Evolutionary conservation across 1,140 invertebrate genomes (phyloP), one percentile per base, ranked within the genome.

Genomic region (Sitodiplosis mosellana): DNA sequence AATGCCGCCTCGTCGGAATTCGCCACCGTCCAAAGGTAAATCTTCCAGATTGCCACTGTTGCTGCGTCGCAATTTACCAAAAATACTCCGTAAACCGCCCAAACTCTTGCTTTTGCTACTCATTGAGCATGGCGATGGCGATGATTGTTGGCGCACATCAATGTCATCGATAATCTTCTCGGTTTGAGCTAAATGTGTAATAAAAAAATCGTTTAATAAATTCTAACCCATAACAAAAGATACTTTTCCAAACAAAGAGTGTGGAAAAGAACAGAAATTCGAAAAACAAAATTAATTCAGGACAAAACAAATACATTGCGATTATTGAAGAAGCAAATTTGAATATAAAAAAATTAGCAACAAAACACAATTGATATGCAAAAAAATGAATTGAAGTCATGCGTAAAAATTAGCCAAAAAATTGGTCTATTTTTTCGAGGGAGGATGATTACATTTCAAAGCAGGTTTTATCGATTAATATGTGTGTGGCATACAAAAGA

Each of bases 1-100:
- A 8, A 84, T 66, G 7, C 81, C 80, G 2, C 81, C 79, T 20
- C 85, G 65, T 36, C 71, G 70, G 54, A 87, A 86, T 50, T 77
- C 72, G 14, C 69, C 69, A n/a, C 72, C 68, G 45, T 64, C 66
- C 34, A 71, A 66, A 8, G 69, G 66, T 38, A 76, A 56, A 36
- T 80, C 77, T 54, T 83, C 78, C 44, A 84, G 66, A 55, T 77
- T 64, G 36, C 61, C 61, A 41, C 61, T 64, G 34, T 64, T 64
- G 45, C 60, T 84, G 44, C 83, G 64, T 53, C 77, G 75, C 49
- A 85, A 69, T 59, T 72, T 78, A 34, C 77, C 77, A 58, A 84
- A 78, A 52, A 84, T 78, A 55, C 76, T 76, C 46, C 74, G 67
- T 63, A 73, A 64, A 52, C 78, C 69, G 57, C 73, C 27, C 27